Conservation (phyloP, 2,888 invertebrate genomes). For the Oligia strigilis region DNA sequence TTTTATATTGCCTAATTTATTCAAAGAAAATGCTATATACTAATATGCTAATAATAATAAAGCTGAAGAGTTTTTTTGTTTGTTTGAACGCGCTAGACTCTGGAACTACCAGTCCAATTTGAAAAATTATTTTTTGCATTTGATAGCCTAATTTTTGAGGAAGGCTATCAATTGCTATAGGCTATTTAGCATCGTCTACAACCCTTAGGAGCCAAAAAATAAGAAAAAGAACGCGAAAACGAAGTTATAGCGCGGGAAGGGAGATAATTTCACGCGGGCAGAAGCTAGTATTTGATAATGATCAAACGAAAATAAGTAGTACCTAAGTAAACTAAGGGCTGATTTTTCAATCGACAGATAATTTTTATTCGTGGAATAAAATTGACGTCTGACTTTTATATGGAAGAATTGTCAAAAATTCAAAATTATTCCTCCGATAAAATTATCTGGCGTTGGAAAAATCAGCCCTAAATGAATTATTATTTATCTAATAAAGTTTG, state of each 20-base stretch:
- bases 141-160: not conserved
- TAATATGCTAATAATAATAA: too few species aligned
- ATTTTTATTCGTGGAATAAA: too few species aligned
- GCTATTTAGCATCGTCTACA: not conserved
- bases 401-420: too few species aligned
- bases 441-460: too few species aligned
- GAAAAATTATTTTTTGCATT: not conserved
- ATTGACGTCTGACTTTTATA: too few species aligned
- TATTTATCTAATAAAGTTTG: slow-evolving; percentile 5
- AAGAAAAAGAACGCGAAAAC: not conserved
- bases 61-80: too few species aligned
- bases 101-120: not conserved
- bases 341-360: too few species aligned
- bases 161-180: too few species aligned
- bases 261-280: not conserved
- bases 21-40: not conserved
- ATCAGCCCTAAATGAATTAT: not conserved
- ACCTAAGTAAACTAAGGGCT: not conserved
- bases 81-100: not conserved
- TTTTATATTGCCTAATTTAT: not conserved
- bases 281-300: not conserved
- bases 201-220: not conserved
- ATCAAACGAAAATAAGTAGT: not conserved
- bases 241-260: too few species aligned
- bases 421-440: too few species aligned